Conservation (phyloP, 2,888 invertebrate genomes). For the Orchesella flavescens region DNA sequence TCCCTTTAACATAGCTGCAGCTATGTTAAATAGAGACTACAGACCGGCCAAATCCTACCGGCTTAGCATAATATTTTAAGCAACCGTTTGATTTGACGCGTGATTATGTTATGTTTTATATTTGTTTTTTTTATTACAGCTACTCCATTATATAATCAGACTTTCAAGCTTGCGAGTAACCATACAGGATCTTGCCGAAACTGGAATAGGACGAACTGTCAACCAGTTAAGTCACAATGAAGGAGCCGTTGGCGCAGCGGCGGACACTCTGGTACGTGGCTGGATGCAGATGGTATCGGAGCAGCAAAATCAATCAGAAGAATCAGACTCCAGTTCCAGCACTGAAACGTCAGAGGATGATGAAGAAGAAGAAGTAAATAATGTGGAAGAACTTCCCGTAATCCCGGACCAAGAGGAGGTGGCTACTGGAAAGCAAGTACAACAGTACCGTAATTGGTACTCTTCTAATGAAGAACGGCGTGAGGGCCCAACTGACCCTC, state of each 20-base stretch:
- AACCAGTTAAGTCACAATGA: conserved; percentile 88
- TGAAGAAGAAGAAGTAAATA: conserved; percentile 74
- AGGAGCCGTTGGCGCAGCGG: conserved; percentile 87
- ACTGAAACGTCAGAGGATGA: conserved; percentile 73
- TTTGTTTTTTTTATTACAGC: conserved; percentile 75
- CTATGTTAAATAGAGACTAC: too few species aligned
- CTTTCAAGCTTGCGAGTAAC: conserved; percentile 84
- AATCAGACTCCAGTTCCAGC: conserved; percentile 53
- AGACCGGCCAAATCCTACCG: too few species aligned
- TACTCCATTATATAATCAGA: conserved; percentile 85
- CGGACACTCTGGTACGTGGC: conserved; percentile 85
- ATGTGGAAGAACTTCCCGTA: conserved; percentile 64
- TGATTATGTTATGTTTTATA: too few species aligned
- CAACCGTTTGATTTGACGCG: too few species aligned
- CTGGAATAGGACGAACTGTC: conserved; percentile 92
- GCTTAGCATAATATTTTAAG: too few species aligned
- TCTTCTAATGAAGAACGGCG: conserved; percentile 46
- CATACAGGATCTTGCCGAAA: conserved; percentile 87
- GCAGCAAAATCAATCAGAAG: conserved; percentile 68
- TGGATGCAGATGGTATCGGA: conserved; percentile 93
- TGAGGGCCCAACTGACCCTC: conserved; percentile 42
- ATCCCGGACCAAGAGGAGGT: conserved; percentile 14
- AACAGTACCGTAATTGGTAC: conserved; percentile 75
- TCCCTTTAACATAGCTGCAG: too few species aligned
- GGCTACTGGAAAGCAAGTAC: conserved; percentile 75